Conservation (phyloP, 2,888 invertebrate species). For the Onthophagus sagittarius region DNA sequence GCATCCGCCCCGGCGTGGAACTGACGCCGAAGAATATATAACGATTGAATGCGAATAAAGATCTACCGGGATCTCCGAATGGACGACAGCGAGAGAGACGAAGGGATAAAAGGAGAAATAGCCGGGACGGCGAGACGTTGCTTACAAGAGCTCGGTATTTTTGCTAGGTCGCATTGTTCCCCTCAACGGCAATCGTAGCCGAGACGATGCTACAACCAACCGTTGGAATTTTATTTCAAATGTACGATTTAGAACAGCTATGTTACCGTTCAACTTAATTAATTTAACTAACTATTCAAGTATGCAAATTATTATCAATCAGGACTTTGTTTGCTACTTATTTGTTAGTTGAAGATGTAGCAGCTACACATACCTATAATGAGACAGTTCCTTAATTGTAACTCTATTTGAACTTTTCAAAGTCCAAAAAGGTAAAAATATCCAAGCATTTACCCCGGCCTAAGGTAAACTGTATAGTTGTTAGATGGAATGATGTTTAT, state of each 20-base stretch:
- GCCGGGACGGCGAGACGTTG: constrained; percentile 2
- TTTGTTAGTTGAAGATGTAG: no score
- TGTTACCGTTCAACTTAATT: neutral
- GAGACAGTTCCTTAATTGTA: no score
- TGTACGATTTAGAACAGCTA: neutral
- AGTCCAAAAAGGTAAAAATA: no score
- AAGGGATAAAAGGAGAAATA: neutral
- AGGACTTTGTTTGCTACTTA: no score
- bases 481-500: no score
- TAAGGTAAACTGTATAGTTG: no score
- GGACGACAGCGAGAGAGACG: neutral
- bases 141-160: constrained; percentile 6
- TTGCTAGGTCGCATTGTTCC: neutral
- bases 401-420: no score
- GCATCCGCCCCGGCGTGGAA: constrained; percentile 33
- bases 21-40: constrained; percentile 30
- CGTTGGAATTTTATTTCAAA: neutral
- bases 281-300: neutral
- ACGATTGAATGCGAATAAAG: constrained; percentile 21
- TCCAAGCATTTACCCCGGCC: no score
- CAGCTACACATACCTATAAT: no score
- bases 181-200: neutral
- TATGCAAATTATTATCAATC: neutral
- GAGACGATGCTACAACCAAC: neutral
- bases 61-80: constrained; percentile 13